These are phyloP conservation scores for Sphaerophoria taeniata DNA, from an alignment of 2,888 invertebrate species.

Conservation along the genomic window DNA sequence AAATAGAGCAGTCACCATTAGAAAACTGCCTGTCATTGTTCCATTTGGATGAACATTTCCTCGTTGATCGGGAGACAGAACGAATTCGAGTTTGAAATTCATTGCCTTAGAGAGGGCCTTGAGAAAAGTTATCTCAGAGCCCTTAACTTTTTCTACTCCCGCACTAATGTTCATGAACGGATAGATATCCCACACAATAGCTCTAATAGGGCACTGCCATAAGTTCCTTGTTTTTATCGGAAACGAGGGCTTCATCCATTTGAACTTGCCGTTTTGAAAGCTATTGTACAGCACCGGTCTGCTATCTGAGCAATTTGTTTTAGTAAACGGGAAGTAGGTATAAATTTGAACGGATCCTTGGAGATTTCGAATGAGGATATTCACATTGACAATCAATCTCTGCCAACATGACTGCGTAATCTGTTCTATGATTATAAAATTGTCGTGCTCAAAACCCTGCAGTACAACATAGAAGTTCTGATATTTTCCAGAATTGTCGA, in stretches of 20 bases:
- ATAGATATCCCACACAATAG: background rate
- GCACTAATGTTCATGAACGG: background rate
- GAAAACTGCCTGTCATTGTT: background rate
- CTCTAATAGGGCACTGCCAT: background rate
- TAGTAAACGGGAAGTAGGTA: constrained; percentile 2
- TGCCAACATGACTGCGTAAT: background rate
- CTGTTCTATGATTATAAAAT: background rate
- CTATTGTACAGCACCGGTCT: constrained; percentile 6
- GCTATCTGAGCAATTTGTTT: background rate
- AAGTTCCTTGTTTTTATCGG: background rate
- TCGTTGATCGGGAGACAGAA: background rate
- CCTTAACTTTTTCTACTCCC: background rate
- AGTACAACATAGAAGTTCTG: background rate
- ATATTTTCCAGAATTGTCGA: background rate
- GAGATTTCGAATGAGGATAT: background rate
- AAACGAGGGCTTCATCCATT: background rate
- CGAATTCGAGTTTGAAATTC: background rate
- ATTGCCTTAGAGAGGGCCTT: background rate
- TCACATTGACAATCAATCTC: background rate
- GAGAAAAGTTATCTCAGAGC: background rate
- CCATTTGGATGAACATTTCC: background rate
- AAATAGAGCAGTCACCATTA: background rate
- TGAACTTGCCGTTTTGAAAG: background rate
- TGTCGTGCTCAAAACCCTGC: no score
- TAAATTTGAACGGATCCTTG: background rate